Evolutionary conservation across 2,797 vertebrate genomes (phyloP).

Genomic region (Microctenopoma lineatum): DNA sequence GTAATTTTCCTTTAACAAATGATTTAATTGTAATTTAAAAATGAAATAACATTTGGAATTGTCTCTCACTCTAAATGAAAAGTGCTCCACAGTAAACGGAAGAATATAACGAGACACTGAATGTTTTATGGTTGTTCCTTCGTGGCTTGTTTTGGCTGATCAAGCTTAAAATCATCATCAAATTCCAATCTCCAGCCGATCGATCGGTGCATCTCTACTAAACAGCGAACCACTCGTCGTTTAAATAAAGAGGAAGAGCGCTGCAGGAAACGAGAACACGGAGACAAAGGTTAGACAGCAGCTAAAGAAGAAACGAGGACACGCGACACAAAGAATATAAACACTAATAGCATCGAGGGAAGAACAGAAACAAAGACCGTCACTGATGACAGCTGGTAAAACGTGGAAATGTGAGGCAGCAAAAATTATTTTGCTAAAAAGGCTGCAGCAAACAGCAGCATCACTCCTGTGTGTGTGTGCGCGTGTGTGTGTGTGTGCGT

Average conservation of each 20-base stretch:
- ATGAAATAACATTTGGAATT: too few relatives aligned
- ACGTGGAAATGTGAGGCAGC: not conserved
- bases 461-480: not conserved
- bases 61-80: too few relatives aligned
- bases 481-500: slow-evolving; percentile 13
- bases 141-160: too few relatives aligned
- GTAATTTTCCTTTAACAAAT: too few relatives aligned
- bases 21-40: too few relatives aligned
- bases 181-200: too few relatives aligned
- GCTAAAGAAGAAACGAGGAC: slow-evolving; percentile 3
- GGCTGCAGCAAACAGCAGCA: slow-evolving; percentile 23
- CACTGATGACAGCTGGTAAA: not conserved
- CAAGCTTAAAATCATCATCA: too few relatives aligned
- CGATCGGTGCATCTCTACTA: too few relatives aligned
- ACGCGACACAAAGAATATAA: slow-evolving; percentile 1
- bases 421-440: not conserved
- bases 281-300: slow-evolving; percentile 3
- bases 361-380: slow-evolving; percentile 18
- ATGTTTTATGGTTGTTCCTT: too few relatives aligned
- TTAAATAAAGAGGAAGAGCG: not conserved
- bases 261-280: not conserved
- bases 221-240: not conserved
- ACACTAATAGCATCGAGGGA: slow-evolving; percentile 20
- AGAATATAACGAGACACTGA: too few relatives aligned
- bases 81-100: too few relatives aligned